Percentiles rank a stretch among this genome's conserved stretches.
phyloP scores from a whole-genome alignment of 2,888 invertebrate species.

The Trissolcus japonicus region DNA sequence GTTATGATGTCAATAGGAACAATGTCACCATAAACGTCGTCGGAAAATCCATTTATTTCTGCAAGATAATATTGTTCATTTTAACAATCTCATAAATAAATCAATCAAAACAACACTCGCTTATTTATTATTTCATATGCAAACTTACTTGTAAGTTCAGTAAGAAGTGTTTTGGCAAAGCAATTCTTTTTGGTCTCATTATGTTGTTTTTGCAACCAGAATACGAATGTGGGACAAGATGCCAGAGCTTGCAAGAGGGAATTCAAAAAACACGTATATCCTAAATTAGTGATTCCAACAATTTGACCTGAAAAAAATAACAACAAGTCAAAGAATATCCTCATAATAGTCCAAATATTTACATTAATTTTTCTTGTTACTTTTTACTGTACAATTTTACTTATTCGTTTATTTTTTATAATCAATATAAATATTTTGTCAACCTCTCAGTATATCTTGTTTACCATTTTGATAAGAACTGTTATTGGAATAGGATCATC shows the following conservation, averaged over 20 bases:
- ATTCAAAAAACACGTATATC: slow-evolving; percentile 95
- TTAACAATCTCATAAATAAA: no score
- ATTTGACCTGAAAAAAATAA: slow-evolving; percentile 80
- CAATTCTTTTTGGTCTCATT: slow-evolving; percentile 82
- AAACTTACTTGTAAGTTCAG: slow-evolving; percentile 83
- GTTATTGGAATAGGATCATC: no score
- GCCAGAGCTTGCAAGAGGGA: slow-evolving; percentile 93
- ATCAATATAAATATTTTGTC: no score
- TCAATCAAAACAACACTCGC: no score
- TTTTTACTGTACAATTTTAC: no score
- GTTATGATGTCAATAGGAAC: slow-evolving; percentile 75
- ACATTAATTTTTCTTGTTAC: no score
- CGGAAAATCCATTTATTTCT: slow-evolving; percentile 72
- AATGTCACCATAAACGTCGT: slow-evolving; percentile 70
- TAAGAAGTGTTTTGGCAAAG: slow-evolving; percentile 85
- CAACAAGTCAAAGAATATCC: neutral
- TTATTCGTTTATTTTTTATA: no score
- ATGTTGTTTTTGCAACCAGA: slow-evolving; percentile 85
- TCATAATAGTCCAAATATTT: no score
- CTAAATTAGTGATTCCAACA: slow-evolving; percentile 92
- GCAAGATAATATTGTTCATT: neutral
- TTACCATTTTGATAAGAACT: neutral
- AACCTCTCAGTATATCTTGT: no score
- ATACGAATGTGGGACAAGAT: slow-evolving; percentile 88
- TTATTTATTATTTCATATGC: no score